Evolutionary conservation across 1,140 invertebrate species (phyloP).

Genomic region (Brachionus asplanchnoidis): DNA sequence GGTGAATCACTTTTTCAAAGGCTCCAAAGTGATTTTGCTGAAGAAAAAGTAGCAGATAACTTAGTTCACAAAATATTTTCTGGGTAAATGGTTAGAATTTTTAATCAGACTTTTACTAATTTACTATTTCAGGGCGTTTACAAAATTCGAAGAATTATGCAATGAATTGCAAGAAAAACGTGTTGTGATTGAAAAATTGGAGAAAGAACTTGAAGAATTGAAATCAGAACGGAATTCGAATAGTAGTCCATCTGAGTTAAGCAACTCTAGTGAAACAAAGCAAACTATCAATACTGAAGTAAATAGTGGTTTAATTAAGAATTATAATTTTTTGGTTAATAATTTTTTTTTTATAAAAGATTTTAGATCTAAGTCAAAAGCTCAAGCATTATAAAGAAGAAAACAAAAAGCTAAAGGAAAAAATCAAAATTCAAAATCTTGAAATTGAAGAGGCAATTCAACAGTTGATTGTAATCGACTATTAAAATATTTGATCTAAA

Average conservation of each 20-base stretch:
- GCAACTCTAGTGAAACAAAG: background rate
- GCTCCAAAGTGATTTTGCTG: background rate
- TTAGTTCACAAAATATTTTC: background rate
- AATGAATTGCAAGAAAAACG: background rate
- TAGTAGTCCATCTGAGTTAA: background rate
- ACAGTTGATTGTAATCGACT: background rate
- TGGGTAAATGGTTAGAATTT: background rate
- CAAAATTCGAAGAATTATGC: background rate
- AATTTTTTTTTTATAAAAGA: background rate
- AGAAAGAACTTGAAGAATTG: conserved; percentile 8
- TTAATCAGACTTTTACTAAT: background rate
- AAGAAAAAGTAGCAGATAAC: background rate
- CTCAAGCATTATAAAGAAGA: background rate
- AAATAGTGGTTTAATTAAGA: background rate
- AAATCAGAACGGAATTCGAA: background rate
- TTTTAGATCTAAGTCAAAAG: background rate
- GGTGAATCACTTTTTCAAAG: background rate
- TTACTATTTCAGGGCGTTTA: background rate
- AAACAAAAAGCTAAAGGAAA: conserved; percentile 1
- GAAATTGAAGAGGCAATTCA: conserved; percentile 13
- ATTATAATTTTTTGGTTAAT: background rate
- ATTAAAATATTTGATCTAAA: background rate
- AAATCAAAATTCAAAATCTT: conserved; percentile 12
- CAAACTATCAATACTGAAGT: background rate
- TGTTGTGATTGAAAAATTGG: background rate